Conservation (phyloP, 2,888 invertebrate species). For the Stenotaenia linearis region DNA sequence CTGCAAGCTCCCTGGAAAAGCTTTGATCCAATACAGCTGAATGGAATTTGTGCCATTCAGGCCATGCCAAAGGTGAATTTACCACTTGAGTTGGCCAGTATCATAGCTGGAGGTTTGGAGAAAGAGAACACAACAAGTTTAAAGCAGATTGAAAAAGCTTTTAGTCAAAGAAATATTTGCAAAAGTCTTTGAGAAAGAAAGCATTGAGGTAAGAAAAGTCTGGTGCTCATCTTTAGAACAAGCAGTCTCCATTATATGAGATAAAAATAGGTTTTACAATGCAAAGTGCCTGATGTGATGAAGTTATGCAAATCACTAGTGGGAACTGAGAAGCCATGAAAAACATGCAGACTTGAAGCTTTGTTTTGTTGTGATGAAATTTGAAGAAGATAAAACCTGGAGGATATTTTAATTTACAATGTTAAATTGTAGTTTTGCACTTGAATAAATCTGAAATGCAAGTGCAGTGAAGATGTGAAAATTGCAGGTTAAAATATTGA, state of each 20-base stretch:
- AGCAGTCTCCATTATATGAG: neutral
- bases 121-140: neutral
- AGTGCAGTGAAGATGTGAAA: too few relatives aligned
- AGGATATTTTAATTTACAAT: too few relatives aligned
- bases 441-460: too few relatives aligned
- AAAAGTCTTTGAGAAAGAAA: neutral
- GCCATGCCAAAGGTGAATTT: neutral
- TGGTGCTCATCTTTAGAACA: neutral
- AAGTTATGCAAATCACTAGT: neutral
- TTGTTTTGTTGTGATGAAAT: too few relatives aligned
- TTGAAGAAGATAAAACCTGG: too few relatives aligned
- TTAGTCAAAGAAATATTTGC: neutral
- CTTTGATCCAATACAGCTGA: neutral
- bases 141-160: neutral
- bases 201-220: neutral
- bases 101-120: neutral
- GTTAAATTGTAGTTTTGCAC: too few relatives aligned
- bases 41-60: neutral
- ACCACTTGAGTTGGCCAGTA: neutral
- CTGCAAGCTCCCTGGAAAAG: neutral
- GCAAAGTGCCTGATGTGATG: neutral
- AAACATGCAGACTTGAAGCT: neutral
- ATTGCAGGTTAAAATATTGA: too few relatives aligned
- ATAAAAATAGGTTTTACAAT: neutral
- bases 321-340: neutral